phyloP scores from a whole-genome alignment of 64 coral and sea anemone genomes.

The Montipora cactus region DNA sequence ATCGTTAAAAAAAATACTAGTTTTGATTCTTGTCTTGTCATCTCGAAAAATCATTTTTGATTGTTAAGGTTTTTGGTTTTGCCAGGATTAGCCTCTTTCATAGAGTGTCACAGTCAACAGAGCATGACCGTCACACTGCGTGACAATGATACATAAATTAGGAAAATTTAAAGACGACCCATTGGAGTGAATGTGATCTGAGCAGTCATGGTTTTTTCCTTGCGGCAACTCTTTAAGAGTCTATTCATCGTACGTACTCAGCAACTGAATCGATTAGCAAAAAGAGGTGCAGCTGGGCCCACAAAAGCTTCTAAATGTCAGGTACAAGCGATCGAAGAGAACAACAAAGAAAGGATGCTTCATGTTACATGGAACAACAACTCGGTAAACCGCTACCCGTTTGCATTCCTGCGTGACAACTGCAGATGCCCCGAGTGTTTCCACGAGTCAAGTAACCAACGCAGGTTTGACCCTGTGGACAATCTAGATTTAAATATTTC shows the following conservation, averaged over 20 bases:
- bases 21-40: too few species aligned
- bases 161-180: too few species aligned
- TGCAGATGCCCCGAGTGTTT: slow-evolving; percentile 78
- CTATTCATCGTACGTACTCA: neutral
- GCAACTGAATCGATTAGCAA: neutral
- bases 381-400: slow-evolving; percentile 57
- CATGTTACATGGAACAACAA: slow-evolving; percentile 59
- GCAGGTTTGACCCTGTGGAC: slow-evolving; percentile 58
- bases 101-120: too few species aligned
- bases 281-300: too few species aligned
- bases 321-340: slow-evolving; percentile 19
- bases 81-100: too few species aligned
- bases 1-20: too few species aligned
- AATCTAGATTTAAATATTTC: slow-evolving; percentile 27
- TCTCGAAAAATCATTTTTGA: too few species aligned
- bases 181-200: too few species aligned
- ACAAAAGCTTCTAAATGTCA: neutral
- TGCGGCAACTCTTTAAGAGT: neutral
- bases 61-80: too few species aligned
- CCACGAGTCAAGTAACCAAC: slow-evolving; percentile 45
- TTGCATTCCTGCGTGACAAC: slow-evolving; percentile 80
- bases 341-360: slow-evolving; percentile 35
- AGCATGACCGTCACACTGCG: too few species aligned
- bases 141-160: too few species aligned
- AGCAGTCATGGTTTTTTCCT: neutral